Evolutionary conservation across 2,113 vertebrate species (phyloP), one percentile per base, ranked within the genome.

Genomic region (Ailuropoda melanoleuca): DNA sequence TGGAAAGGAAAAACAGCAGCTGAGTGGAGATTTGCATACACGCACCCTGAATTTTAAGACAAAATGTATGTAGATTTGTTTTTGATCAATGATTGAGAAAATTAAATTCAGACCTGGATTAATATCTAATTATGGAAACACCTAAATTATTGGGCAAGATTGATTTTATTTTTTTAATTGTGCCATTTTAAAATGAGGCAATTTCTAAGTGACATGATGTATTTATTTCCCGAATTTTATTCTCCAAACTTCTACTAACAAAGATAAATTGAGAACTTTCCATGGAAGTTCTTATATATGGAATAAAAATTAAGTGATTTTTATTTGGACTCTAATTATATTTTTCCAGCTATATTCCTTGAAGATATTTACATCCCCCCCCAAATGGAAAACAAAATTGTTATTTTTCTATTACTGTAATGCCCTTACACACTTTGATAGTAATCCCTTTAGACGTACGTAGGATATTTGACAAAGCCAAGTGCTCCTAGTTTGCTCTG

Each of bases 181-280:
- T 68, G 48, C 2, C 17, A n/a, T 70, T 97, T 95, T n/a, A 74
- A 95, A 95, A 83, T 48, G 15, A 97, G 80, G 15, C 39, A 48
- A 48, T 92, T 95, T 88, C 68, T 90, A 66, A 78, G 56, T 46
- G 64, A 34, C 6, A 11, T n/a, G 17, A 8, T 1, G 26, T 78
- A 15, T 82, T 92, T 92, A 88, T 95, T 83, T 75, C 68, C 55
- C 24, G 82, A n/a, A 68, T 93, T 75, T 94, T 88, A 46, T 58
- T 94, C 58, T 94, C n/a, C 11, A 39, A 46, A 87, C 48, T 87
- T 62, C 34, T 87, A 14, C 70, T 23, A 55, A 53, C 12, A 82
- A 84, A 93, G 24, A 50, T 75, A 86, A 80, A 6, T 46, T 31
- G 29, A 70, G 34, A 78, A 88, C 24, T 29, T 95, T 77, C 19